Evolutionary conservation across 2,113 vertebrate genomes (phyloP).

Genomic region (Psilopsiagon aymara): DNA sequence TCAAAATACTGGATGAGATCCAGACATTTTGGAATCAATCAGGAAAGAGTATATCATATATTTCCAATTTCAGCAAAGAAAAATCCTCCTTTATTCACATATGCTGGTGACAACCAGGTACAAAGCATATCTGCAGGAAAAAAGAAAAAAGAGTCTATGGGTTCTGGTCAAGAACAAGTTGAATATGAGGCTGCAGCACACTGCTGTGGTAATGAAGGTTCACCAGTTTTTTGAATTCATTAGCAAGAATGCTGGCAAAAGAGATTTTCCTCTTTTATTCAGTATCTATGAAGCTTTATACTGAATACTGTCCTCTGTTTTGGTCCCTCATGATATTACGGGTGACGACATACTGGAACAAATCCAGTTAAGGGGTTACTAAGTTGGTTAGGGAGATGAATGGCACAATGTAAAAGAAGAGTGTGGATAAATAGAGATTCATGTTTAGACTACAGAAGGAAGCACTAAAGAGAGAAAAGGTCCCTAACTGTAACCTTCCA

Average conservation of each 20-base stretch:
- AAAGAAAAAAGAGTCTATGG: background rate
- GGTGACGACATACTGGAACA: background rate
- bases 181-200: background rate
- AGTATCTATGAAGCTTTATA: background rate
- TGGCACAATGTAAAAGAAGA: background rate
- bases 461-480: background rate
- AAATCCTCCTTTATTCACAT: background rate
- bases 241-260: background rate
- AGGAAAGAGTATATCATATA: background rate
- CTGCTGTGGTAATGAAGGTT: rapidly evolving
- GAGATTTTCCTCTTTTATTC: background rate
- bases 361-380: background rate
- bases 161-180: background rate
- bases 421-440: background rate
- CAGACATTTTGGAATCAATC: background rate
- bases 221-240: background rate
- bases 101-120: background rate
- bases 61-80: background rate
- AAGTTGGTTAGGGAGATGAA: background rate
- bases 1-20: background rate
- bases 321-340: background rate
- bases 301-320: background rate
- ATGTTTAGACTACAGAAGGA: background rate
- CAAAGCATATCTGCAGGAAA: background rate
- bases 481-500: background rate